Percentiles rank a stretch among this genome's conserved stretches.
These are phyloP conservation scores for Aphidius gifuensis DNA, from an alignment of 1,140 invertebrate genomes.

Conservation along the genomic window DNA sequence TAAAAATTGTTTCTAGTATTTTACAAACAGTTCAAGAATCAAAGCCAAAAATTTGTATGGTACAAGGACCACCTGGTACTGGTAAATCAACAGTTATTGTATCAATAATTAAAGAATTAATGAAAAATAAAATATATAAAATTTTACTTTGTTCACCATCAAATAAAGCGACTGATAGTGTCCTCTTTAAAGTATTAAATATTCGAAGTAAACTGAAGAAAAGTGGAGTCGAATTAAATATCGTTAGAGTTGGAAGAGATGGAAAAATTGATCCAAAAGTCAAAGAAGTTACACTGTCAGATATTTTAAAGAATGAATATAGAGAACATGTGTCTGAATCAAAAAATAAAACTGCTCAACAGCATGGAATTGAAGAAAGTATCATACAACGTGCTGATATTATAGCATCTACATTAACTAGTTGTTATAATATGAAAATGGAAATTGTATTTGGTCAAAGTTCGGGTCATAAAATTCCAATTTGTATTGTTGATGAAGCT, in stretches of 20 bases:
- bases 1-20: constrained; percentile 8
- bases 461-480: constrained; percentile 58
- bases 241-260: constrained; percentile 10
- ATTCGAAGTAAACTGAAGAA: too few relatives aligned
- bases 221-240: constrained; percentile 5
- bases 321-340: background rate
- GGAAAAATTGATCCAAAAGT: constrained; percentile 4
- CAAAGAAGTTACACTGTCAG: constrained; percentile 1
- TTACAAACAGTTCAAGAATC: background rate
- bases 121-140: constrained; percentile 16
- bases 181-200: background rate
- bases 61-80: constrained; percentile 20
- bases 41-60: constrained; percentile 6
- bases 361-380: background rate
- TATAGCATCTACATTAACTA: constrained; percentile 2
- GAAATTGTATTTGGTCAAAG: background rate
- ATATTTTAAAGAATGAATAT: background rate
- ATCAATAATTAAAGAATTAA: constrained; percentile 9
- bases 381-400: background rate
- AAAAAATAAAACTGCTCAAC: too few relatives aligned
- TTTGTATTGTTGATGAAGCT: constrained; percentile 90
- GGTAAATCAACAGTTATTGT: constrained; percentile 21
- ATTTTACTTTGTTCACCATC: constrained; percentile 14
- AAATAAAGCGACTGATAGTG: constrained; percentile 10
- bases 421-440: constrained; percentile 7